These are phyloP conservation scores for Xenotilapia flavipinnis DNA, from an alignment of 2,113 vertebrate species.

Conservation along the genomic window DNA sequence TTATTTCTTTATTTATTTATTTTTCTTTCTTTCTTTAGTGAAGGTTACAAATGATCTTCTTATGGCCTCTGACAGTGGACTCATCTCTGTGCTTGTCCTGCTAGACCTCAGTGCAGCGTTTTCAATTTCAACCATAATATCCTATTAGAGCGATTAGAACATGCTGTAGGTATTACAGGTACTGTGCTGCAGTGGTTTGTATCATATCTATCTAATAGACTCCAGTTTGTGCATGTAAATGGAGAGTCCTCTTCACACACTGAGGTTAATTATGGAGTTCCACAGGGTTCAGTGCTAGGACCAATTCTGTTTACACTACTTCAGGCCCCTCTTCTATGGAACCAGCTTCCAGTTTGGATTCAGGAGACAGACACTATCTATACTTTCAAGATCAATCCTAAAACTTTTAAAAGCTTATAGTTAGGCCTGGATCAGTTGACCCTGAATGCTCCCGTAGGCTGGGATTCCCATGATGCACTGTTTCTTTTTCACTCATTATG, in stretches of 20 bases:
- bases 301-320: rapidly evolving
- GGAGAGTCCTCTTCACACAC: too few species aligned
- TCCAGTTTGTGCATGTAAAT: too few species aligned
- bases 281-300: neutral
- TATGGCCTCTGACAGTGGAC: too few species aligned
- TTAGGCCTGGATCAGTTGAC: neutral
- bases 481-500: neutral
- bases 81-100: too few species aligned
- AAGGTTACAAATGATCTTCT: too few species aligned
- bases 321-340: neutral
- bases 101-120: too few species aligned
- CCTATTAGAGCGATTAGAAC: too few species aligned
- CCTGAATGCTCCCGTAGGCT: neutral
- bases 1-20: too few species aligned
- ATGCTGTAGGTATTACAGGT: too few species aligned
- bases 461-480: neutral
- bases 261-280: too few species aligned
- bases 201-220: neutral
- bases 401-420: neutral
- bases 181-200: neutral
- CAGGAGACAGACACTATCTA: neutral
- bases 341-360: neutral
- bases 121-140: too few species aligned
- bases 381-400: neutral
- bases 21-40: too few species aligned